Percentiles rank a stretch among this genome's conserved stretches.
phyloP scores from a whole-genome alignment of 2,797 vertebrate species.

The Ibycter americanus region DNA sequence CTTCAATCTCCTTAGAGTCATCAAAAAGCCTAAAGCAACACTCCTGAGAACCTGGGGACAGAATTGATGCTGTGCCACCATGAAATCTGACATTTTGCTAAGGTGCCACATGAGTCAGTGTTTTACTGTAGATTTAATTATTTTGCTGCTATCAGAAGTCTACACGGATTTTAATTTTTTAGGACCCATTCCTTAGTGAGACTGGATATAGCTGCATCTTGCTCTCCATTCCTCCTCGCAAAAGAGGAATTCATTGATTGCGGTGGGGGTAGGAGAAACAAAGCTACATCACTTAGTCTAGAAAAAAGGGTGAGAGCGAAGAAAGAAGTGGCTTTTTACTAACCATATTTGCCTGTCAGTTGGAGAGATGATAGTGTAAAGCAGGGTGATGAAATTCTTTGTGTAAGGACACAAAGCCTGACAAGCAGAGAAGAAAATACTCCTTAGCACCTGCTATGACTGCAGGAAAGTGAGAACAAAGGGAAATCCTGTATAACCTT shows the following conservation, averaged over 20 bases:
- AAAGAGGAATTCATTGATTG: background rate
- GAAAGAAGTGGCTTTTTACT: background rate
- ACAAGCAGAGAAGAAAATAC: background rate
- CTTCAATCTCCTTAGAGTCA: background rate
- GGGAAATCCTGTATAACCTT: background rate
- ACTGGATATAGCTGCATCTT: background rate
- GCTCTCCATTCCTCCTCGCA: background rate
- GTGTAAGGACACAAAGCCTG: background rate
- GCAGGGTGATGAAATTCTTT: background rate
- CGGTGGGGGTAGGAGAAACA: background rate
- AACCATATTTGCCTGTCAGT: background rate
- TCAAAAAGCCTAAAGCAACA: background rate
- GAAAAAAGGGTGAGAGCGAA: background rate
- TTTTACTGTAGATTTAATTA: conserved; percentile 18
- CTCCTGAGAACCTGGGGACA: background rate
- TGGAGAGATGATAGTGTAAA: background rate
- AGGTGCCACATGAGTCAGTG: background rate
- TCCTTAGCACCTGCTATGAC: background rate
- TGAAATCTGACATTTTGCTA: conserved; percentile 32
- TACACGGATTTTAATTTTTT: background rate
- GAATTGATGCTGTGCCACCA: background rate
- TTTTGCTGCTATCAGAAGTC: background rate
- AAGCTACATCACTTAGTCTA: background rate
- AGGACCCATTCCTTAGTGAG: background rate
- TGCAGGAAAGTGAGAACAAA: background rate